Evolutionary conservation across 2,797 vertebrate species (phyloP), one percentile per base, ranked within the genome.

Genomic region (Chromobotia macracanthus): DNA sequence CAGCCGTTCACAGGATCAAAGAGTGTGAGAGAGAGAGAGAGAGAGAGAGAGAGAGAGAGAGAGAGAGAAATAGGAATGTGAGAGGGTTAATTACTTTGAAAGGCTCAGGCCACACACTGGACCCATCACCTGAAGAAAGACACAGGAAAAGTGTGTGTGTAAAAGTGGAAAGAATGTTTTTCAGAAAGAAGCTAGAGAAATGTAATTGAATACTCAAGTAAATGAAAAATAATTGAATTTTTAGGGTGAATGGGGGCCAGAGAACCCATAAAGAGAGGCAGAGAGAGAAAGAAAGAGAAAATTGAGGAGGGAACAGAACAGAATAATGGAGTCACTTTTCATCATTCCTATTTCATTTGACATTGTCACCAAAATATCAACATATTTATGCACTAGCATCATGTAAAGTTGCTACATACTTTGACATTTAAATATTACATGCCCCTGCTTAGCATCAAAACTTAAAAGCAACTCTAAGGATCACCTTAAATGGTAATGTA

Each of bases 291-390:
- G 16, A 71, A 38, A 79, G 46, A 51, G 64, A 70, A 51, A 35
- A 64, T 38, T 56, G 79, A 68, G 77, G 72, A 60, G 69, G 64
- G 85, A 87, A 72, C 55, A 61, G 44, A 77, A 77, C 41, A 65
- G 66, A 84, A 77, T 75, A 82, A 87, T 87, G 82, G 71, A 84
- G 87, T 90, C 88, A 87, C 84, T 87, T 86, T 88, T 91, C 80
- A 87, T 91, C 90, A 90, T 58, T 68, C 23, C 41, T 46, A 9
- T 25, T 23, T 68, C 38, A 70, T 6, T 1, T 68, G 75, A 71
- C 38, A 70, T 21, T 60, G 23, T 55, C 55, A 63, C 51, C 74
- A 77, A 75, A 66, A 75, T 55, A 66, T 65, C 15, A 66, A 56
- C 11, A 53, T 41, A 10, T 44, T 25, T 44, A 67, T 67, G 44